phyloP scores from a whole-genome alignment of 2,888 invertebrate genomes.

The Pristionchus japonicus region DNA sequence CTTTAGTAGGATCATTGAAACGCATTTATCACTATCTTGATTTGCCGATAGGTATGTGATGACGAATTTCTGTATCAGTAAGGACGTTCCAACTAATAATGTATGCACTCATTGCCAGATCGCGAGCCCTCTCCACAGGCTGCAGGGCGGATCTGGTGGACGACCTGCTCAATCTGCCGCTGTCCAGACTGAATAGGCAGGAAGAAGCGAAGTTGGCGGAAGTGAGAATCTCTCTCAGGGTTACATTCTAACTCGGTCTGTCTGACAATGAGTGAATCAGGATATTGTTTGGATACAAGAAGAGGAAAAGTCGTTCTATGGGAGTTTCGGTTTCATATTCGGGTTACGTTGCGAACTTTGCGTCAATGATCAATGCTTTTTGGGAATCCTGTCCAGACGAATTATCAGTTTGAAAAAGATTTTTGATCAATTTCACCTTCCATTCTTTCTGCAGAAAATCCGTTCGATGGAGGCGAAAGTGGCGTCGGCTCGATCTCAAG shows the following conservation, averaged over 20 bases:
- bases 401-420: too few species aligned
- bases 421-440: background rate
- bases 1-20: background rate
- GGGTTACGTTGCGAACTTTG: background rate
- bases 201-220: background rate
- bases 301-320: too few species aligned
- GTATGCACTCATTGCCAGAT: too few species aligned
- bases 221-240: constrained; percentile 10
- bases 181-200: background rate
- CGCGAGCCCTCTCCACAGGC: background rate
- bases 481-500: background rate
- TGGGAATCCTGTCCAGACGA: too few species aligned
- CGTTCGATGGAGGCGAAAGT: background rate
- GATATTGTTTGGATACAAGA: too few species aligned
- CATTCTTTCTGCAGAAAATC: background rate
- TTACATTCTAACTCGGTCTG: too few species aligned
- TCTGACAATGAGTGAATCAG: too few species aligned
- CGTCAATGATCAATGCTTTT: background rate
- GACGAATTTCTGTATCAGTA: background rate
- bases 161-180: background rate
- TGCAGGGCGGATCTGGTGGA: background rate
- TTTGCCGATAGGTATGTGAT: too few species aligned
- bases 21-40: too few species aligned
- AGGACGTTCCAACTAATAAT: too few species aligned
- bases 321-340: background rate